Conservation (phyloP, 2,113 vertebrate species). For the Panthera uncia region DNA sequence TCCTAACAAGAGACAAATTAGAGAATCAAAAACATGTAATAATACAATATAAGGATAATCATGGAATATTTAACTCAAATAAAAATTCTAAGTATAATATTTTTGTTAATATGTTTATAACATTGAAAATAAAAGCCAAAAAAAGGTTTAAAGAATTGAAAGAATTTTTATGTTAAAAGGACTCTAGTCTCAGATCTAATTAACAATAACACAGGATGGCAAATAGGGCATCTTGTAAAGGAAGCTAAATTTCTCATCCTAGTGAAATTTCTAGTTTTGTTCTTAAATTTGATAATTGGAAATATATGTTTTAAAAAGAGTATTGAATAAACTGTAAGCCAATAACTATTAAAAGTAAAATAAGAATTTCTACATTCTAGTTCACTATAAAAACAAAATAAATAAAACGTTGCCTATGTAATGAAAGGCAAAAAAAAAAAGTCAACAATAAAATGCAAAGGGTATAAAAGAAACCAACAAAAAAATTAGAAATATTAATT, state of each 20-base stretch:
- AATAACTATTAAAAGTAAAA: background rate
- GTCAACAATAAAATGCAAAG: background rate
- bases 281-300: background rate
- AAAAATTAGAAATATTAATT: background rate
- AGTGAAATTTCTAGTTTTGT: background rate
- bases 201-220: background rate
- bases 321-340: background rate
- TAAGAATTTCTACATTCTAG: background rate
- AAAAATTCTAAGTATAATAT: background rate
- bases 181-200: background rate
- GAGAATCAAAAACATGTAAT: background rate
- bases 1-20: background rate
- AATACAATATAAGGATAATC: background rate
- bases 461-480: background rate
- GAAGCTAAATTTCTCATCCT: conserved; percentile 7
- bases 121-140: background rate
- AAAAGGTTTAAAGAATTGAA: background rate
- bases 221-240: background rate
- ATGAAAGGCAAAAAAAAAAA: background rate
- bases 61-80: background rate
- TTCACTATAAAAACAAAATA: background rate
- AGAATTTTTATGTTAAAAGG: background rate
- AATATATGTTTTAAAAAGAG: background rate
- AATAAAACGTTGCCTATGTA: background rate
- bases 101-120: background rate